phyloP scores from a whole-genome alignment of 2,113 vertebrate species.

The Scortum barcoo region DNA sequence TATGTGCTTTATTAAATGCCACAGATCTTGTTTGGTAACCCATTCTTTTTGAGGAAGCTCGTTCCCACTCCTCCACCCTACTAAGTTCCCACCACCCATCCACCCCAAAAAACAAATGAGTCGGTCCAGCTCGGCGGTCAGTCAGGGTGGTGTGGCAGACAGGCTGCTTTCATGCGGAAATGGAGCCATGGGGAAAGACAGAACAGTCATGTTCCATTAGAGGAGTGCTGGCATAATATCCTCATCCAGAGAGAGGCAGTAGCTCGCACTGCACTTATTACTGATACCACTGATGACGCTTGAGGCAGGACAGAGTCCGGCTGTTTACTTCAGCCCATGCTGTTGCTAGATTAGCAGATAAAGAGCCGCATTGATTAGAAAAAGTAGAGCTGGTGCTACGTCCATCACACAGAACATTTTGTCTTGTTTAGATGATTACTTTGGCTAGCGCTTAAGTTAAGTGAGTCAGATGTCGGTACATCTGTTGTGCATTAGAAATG shows the following conservation, averaged over 20 bases:
- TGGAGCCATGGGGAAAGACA: slow-evolving; percentile 62
- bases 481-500: slow-evolving; percentile 55
- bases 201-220: slow-evolving; percentile 67
- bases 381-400: slow-evolving; percentile 8
- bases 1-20: slow-evolving; percentile 54
- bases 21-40: slow-evolving; percentile 31
- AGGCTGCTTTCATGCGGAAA: slow-evolving; percentile 54
- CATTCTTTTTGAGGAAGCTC: slow-evolving; percentile 22
- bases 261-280: slow-evolving; percentile 43
- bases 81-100: slow-evolving; percentile 9
- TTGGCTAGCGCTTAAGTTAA: slow-evolving; percentile 38
- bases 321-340: slow-evolving; percentile 45
- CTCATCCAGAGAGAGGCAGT: slow-evolving; percentile 52
- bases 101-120: slow-evolving; percentile 45
- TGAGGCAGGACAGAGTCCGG: slow-evolving; percentile 29
- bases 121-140: slow-evolving; percentile 48
- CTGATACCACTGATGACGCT: slow-evolving; percentile 55
- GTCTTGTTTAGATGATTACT: slow-evolving; percentile 66
- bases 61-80: slow-evolving; percentile 17
- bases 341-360: slow-evolving; percentile 50
- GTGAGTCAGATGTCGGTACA: slow-evolving; percentile 61
- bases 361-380: slow-evolving; percentile 47
- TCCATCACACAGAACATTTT: slow-evolving; percentile 48
- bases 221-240: slow-evolving; percentile 44
- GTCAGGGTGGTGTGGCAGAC: slow-evolving; percentile 49